Percentiles rank a stretch among this genome's conserved stretches.
Conservation (phyloP, 2,888 invertebrate genomes). For the Drosophila tripunctata region DNA sequence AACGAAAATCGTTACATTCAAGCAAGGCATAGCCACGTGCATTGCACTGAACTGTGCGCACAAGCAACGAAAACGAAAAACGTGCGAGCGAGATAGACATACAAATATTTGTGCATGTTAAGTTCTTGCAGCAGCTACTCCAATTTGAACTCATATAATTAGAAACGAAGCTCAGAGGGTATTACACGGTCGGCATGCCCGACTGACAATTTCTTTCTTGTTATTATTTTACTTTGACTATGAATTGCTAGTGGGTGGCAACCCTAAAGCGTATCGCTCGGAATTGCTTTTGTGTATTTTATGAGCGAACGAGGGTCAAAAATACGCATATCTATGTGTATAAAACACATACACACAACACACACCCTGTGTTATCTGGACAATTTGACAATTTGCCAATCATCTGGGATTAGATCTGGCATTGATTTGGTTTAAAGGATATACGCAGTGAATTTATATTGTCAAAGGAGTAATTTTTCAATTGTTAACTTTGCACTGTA, state of each 20-base stretch:
- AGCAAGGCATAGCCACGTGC: no score
- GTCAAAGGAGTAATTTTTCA: not conserved
- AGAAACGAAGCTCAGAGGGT: no score
- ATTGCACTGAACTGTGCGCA: no score
- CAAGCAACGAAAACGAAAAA: no score
- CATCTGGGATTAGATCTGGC: slow-evolving; percentile 17
- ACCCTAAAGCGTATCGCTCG: slow-evolving; percentile 20
- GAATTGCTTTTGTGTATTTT: slow-evolving; percentile 39
- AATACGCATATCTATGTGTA: no score
- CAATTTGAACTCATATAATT: no score
- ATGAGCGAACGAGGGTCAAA: slow-evolving; percentile 23
- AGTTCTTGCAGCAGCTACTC: no score
- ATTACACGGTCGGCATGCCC: no score
- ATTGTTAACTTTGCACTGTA: not conserved
- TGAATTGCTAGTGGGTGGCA: slow-evolving; percentile 1
- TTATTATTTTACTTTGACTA: slow-evolving; percentile 3
- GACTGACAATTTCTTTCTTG: no score
- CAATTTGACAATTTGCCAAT: slow-evolving; percentile 22
- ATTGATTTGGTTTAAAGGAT: not conserved
- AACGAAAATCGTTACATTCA: no score
- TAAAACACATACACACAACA: not conserved
- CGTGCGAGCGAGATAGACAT: no score
- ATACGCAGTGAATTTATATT: not conserved
- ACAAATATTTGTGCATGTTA: no score
- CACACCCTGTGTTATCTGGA: slow-evolving; percentile 11